Base-by-base conservation (phyloP, 2,797 vertebrate species). In the Anomalospiza imberbis region DNA sequence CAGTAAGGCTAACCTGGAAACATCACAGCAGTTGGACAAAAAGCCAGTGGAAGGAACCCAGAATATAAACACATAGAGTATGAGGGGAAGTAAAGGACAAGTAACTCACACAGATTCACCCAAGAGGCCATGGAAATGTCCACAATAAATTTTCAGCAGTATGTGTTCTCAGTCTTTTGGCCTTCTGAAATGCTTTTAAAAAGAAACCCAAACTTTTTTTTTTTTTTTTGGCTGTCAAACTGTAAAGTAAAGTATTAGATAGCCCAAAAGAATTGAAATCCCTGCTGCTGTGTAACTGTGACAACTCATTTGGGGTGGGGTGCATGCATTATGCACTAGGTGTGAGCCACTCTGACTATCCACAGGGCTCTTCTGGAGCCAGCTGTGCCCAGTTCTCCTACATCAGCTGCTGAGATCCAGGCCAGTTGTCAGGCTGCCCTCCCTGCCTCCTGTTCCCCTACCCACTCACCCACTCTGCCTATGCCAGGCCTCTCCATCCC, bases 401-500 rank as follows among this genome's bases (percentile, higher is more conserved):
- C 20, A 42, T 40, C 65, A 78, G 84, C 67, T 72, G 66, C 82
- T 44, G 75, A 75, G 75, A 81, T 58, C 45, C 78, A 55, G 61
- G 65, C 70, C 77, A 89, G 66, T 12, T 84, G 54, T 53, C 77
- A 70, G 40, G 40, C 40, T 77, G 36, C n/a, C 36, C 36, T 70
- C 28, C 67, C 38, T 66, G 26, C 44, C 83, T 71, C 67, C 78
- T 53, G 32, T 29, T 76, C 14, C 45, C 13, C 44, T 57, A 21
- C 26, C 45, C 5, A 5, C 31, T 61, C 2, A 0, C 55, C 40
- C n/a, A 25, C n/a, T 20, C 54, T n/a, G 40, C 47, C 54, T 13
- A 1, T 40, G 38, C 73, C 66, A 71, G 38, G 20, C 14, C 10
- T 48, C 48, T 47, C n/a, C 0, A 0, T 51, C 44, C 20, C 45